Conservation (phyloP, 2,113 vertebrate species). For the Centrocercus urophasianus region DNA sequence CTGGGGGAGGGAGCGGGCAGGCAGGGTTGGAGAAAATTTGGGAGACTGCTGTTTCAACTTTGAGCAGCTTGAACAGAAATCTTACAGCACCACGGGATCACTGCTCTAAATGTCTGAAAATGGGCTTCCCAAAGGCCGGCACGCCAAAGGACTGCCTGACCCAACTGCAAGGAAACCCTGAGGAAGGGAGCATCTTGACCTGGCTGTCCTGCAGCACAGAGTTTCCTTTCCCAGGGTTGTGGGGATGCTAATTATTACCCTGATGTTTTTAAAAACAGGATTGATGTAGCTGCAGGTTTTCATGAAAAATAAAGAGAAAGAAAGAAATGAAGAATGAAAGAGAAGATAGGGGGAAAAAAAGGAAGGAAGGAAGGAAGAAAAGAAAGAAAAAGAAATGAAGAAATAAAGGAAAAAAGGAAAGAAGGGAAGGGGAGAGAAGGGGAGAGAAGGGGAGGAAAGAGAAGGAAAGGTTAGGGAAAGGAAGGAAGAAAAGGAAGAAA, state of each 20-base stretch:
- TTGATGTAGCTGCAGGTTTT: too few relatives aligned
- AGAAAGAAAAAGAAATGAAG: too few relatives aligned
- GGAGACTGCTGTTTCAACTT: neutral
- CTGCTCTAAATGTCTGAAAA: neutral
- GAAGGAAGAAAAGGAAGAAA: too few relatives aligned
- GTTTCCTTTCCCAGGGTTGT: neutral
- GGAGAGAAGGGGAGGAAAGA: too few relatives aligned
- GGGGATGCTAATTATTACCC: neutral
- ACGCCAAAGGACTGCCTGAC: neutral
- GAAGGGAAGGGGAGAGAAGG: too few relatives aligned
- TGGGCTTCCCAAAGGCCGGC: neutral
- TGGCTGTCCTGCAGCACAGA: neutral
- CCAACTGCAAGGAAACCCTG: neutral
- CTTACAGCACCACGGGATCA: accelerated
- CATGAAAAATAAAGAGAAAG: too few relatives aligned
- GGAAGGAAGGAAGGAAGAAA: too few relatives aligned
- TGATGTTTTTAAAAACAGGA: neutral
- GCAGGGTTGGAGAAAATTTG: neutral
- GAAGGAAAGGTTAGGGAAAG: too few relatives aligned
- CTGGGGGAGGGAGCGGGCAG: neutral
- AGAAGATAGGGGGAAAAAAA: too few relatives aligned
- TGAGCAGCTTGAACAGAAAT: neutral
- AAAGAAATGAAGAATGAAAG: too few relatives aligned
- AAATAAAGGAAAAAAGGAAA: too few relatives aligned
- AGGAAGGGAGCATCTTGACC: neutral